Evolutionary conservation across 2,888 invertebrate species (phyloP).

Genomic region (Tipula vernalis): DNA sequence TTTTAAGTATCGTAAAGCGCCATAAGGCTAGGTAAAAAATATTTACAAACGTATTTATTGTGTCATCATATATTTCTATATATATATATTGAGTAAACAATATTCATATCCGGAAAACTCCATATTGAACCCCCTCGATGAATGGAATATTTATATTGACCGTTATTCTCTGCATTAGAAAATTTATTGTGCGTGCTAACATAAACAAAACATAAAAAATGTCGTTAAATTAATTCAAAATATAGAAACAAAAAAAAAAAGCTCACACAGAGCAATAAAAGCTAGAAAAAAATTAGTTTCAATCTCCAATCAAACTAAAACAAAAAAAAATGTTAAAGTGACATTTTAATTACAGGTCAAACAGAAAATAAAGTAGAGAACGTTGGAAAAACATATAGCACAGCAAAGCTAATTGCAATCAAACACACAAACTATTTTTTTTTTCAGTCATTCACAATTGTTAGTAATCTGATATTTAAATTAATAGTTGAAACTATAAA

Average conservation of each 20-base stretch:
- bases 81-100: not conserved
- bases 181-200: not conserved
- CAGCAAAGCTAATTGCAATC: not conserved
- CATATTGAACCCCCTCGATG: not conserved
- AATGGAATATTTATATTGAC: not conserved
- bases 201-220: not conserved
- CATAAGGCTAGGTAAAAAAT: too few species aligned
- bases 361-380: not conserved
- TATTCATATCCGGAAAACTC: not conserved
- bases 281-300: not conserved
- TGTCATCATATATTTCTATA: too few species aligned
- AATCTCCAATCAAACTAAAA: not conserved
- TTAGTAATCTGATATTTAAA: not conserved
- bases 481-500: not conserved
- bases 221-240: not conserved
- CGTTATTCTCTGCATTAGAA: not conserved
- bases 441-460: not conserved
- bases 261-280: not conserved
- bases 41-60: too few species aligned
- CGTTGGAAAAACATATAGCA: not conserved
- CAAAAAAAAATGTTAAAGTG: not conserved
- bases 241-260: not conserved
- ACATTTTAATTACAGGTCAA: slow-evolving; percentile 4
- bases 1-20: not conserved
- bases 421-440: not conserved